A percentile compares a stretch with the other conserved stretches of the same genome.
These are phyloP conservation scores for Thalassarche chlororhynchos DNA, from an alignment of 2,113 vertebrate genomes.

Conservation along the genomic window DNA sequence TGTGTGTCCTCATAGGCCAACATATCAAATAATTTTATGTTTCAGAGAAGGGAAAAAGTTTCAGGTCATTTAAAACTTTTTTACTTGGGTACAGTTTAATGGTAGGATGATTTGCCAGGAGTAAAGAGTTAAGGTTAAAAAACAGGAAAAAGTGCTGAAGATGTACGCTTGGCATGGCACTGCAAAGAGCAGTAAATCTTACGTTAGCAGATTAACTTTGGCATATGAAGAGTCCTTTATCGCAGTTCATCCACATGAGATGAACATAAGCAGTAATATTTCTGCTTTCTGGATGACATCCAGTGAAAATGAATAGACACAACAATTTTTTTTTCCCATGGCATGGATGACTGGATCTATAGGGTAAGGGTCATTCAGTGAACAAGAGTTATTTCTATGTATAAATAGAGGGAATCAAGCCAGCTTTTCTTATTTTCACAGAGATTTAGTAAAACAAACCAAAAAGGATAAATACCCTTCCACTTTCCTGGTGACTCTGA, in stretches of 20 bases:
- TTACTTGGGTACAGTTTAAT: neutral
- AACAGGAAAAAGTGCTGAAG: neutral
- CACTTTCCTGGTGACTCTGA: neutral
- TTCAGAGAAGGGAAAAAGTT: neutral
- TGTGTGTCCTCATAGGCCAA: neutral
- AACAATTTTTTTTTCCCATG: slow-evolving; percentile 51
- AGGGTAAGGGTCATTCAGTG: slow-evolving; percentile 58
- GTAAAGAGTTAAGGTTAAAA: slow-evolving; percentile 4
- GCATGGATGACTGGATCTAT: slow-evolving; percentile 62
- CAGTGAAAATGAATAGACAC: slow-evolving; percentile 61
- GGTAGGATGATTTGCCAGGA: neutral
- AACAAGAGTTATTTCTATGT: slow-evolving; percentile 58
- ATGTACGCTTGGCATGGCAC: neutral
- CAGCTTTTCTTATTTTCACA: slow-evolving; percentile 61
- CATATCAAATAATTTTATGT: neutral
- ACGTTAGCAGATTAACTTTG: slow-evolving; percentile 7
- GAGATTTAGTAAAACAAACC: slow-evolving; percentile 61
- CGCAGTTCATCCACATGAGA: slow-evolving; percentile 18
- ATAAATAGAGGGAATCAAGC: slow-evolving; percentile 53
- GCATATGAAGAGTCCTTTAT: slow-evolving; percentile 38
- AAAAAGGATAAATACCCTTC: slow-evolving; percentile 25
- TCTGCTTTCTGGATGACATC: slow-evolving; percentile 65
- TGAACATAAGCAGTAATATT: slow-evolving; percentile 56
- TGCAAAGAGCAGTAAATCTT: slow-evolving; percentile 36
- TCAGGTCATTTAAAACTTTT: neutral